Conservation (phyloP, 2,113 vertebrate species). For the Centropristis striata region DNA sequence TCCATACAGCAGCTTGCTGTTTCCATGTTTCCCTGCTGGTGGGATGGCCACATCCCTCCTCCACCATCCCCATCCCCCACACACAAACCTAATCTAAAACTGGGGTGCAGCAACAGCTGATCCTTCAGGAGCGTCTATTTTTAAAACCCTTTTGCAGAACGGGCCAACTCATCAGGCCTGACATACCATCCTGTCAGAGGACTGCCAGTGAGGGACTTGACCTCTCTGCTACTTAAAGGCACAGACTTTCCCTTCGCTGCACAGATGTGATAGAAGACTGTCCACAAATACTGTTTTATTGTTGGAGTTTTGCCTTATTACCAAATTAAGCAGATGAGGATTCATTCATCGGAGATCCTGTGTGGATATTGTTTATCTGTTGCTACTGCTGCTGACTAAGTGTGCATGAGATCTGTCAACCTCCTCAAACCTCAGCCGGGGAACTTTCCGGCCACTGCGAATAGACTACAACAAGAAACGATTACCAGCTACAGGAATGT, state of each 20-base stretch:
- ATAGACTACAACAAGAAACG: conserved; percentile 32
- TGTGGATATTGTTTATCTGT: background rate
- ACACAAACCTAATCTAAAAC: conserved; percentile 55
- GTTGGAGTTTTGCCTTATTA: background rate
- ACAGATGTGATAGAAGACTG: conserved; percentile 12
- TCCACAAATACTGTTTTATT: no score
- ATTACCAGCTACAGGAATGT: conserved; percentile 56
- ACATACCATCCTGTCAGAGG: conserved; percentile 74
- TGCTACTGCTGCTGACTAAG: conserved; percentile 5
- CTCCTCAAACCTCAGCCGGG: conserved; percentile 1
- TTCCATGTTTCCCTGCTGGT: conserved; percentile 5
- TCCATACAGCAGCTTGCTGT: background rate
- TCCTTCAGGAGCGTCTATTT: conserved; percentile 82
- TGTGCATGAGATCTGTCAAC: background rate
- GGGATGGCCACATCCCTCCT: conserved; percentile 24
- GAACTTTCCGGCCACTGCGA: conserved; percentile 27
- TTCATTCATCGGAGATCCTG: background rate
- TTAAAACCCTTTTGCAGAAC: conserved; percentile 81
- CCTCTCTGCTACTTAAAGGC: conserved; percentile 62
- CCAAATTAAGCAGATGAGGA: background rate
- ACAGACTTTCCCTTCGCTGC: conserved; percentile 21
- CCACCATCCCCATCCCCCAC: conserved; percentile 32
- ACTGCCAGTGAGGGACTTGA: conserved; percentile 43
- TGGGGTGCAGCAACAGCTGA: conserved; percentile 82
- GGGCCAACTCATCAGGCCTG: conserved; percentile 74